Evolutionary conservation across 2,888 invertebrate genomes (phyloP), one percentile per base, ranked within the genome.

Genomic region (Agrotis segetum): DNA sequence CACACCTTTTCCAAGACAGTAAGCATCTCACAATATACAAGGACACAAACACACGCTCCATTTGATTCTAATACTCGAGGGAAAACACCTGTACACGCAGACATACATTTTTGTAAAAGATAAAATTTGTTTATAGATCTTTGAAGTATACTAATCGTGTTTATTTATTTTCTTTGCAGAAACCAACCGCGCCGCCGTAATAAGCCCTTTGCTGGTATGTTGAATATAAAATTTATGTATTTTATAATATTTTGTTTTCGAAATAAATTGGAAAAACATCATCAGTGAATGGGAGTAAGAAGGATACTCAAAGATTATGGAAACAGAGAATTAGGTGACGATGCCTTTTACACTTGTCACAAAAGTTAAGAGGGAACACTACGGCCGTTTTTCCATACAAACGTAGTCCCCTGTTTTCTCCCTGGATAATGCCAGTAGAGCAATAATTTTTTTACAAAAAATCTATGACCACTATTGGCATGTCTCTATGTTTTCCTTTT

Each of bases 101-200:
- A 40, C 40, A 64, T 67, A 67, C 34, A 44, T 69, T 84, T 74
- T 72, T 60, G 44, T 40, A 56, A 68, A 68, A 63, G 24, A 65
- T 52, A 62, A 56, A 49, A 75, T 65, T 69, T 63, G 49, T 66
- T 58, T 29, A 21, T 17, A 59, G 19, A 56, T 59, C 19, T 63
- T 58, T 75, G 60, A 4, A 62, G 64, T 52, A 67, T 24, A 71
- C 24, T 75, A 69, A 81, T 74, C 68, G 21, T 68, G 70, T 82
- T 81, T 74, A 59, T 76, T 72, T 79, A 59, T 76, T 72, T 79
- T 77, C 44, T 76, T 88, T 86, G n/a, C 89, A 90, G 88, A 90
- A 90, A 88, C 86, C 89, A 29, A 77, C 81, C 52, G 63, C 70
- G 1, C 81, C 77, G 6, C 83, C 86, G 24, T 76, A 87, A 63